Base-by-base conservation (phyloP, 2,797 vertebrate genomes). In the Notoglanidium macrostoma region DNA sequence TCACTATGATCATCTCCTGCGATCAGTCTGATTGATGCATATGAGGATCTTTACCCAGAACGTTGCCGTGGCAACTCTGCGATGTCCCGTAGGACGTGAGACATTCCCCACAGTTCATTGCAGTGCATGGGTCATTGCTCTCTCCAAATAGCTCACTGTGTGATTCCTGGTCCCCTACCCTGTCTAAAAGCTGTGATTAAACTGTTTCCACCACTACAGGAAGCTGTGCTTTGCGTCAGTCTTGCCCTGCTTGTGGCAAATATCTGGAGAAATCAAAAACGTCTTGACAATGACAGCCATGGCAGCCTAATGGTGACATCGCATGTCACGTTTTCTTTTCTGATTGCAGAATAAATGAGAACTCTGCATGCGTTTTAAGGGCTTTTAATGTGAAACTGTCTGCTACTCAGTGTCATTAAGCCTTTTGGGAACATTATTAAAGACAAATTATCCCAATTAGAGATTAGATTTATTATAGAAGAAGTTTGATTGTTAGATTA, bases 101-200 rank as follows among this genome's bases (percentile, higher is more conserved):
- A 87, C 85, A 83, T 86, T 88, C 83, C 86, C 80, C 61, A 72
- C 59, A 87, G 88, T 90, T 90, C 77, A 32, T n/a, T 85, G 87
- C 89, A 92, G 89, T 51, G 19, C 63, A 79, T 88, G 76, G 93
- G 90, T 93, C 92, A 90, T 92, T 80, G 88, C 85, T 89, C 85
- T 90, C 89, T 91, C 87, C 89, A 90, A 91, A 91, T 91, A 91
- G 89, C 89, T 90, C 90, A 70, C 89, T 46, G 83, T 86, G 74
- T 90, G 86, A 89, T 82, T 78, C 78, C 86, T 29, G 59, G 67
- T 83, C 68, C 88, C 86, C 87, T 68, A 85, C 87, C 84, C 83
- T 54, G 87, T 54, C 86, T 89, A 90, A 90, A 90, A 83, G 80
- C 90, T 89, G 86, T 90, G 90, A 90, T 91, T 91, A 89, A 89